These are phyloP conservation scores for Hydroisotoma schaefferi DNA, from an alignment of 2,888 invertebrate species.

Conservation along the genomic window DNA sequence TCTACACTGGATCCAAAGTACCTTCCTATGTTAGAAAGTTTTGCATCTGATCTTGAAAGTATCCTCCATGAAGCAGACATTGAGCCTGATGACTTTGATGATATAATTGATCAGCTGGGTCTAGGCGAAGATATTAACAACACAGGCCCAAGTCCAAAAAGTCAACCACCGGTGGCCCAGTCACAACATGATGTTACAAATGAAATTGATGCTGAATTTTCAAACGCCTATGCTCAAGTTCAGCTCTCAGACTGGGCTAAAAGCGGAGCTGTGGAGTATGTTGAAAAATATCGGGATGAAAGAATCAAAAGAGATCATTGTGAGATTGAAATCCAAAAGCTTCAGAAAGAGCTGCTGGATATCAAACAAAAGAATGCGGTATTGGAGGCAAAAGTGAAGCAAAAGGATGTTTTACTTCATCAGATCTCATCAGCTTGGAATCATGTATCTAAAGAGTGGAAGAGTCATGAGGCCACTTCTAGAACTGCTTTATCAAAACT, in stretches of 20 bases:
- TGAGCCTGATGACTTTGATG: constrained; percentile 37
- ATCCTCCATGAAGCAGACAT: constrained; percentile 43
- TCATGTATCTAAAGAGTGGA: constrained; percentile 43
- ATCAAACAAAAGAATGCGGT: constrained; percentile 39
- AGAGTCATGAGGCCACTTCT: constrained; percentile 36
- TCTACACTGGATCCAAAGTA: background rate
- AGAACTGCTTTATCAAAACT: constrained; percentile 31
- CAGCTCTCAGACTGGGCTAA: constrained; percentile 37
- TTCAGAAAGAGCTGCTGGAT: constrained; percentile 38
- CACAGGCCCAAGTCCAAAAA: background rate
- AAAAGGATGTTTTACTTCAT: constrained; percentile 27
- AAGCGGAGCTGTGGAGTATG: constrained; percentile 28
- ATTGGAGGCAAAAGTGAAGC: constrained; percentile 24
- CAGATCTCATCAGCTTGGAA: constrained; percentile 42
- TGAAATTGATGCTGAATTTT: background rate
- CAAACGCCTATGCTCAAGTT: constrained; percentile 7
- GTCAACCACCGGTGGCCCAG: too few species aligned
- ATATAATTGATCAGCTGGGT: constrained; percentile 35
- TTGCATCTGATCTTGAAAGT: constrained; percentile 26
- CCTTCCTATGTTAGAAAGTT: constrained; percentile 3
- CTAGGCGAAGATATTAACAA: constrained; percentile 9
- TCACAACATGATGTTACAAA: background rate
- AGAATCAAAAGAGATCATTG: constrained; percentile 40
- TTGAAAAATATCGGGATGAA: constrained; percentile 45
- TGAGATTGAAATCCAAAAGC: constrained; percentile 36